These are phyloP conservation scores for Diadumene lineata DNA, from an alignment of 92 coral and sea anemone species.

Conservation along the genomic window DNA sequence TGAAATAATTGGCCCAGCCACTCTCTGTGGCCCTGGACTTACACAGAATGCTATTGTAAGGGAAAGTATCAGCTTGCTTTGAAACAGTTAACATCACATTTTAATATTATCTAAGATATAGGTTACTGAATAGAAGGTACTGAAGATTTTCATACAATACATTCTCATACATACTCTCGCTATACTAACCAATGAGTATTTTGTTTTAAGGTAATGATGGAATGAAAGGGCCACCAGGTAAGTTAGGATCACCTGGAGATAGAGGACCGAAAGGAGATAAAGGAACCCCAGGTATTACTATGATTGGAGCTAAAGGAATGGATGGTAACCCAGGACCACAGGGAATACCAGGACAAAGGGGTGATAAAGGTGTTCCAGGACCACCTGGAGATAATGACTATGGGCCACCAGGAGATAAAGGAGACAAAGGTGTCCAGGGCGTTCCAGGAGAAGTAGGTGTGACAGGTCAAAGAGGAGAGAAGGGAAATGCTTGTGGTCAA, in stretches of 20 bases:
- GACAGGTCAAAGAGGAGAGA: constrained; percentile 58
- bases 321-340: constrained; percentile 76
- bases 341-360: constrained; percentile 61
- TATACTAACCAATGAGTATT: not conserved
- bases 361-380: constrained; percentile 56
- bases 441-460: constrained; percentile 62
- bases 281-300: constrained; percentile 57
- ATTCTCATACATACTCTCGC: not conserved
- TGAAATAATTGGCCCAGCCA: no score
- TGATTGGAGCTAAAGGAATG: constrained; percentile 69
- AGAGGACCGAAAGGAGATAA: constrained; percentile 59
- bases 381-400: constrained; percentile 55
- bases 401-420: constrained; percentile 62
- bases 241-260: constrained; percentile 42
- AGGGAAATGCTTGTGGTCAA: constrained; percentile 55
- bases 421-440: constrained; percentile 54
- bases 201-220: constrained; percentile 55
- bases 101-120: no score
- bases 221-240: constrained; percentile 67
- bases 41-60: no score
- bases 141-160: no score
- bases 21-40: no score
- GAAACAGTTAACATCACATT: no score
- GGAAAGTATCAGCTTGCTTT: no score
- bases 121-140: no score